Conservation (phyloP, 2,113 vertebrate species). For the Eulemur macaco region DNA sequence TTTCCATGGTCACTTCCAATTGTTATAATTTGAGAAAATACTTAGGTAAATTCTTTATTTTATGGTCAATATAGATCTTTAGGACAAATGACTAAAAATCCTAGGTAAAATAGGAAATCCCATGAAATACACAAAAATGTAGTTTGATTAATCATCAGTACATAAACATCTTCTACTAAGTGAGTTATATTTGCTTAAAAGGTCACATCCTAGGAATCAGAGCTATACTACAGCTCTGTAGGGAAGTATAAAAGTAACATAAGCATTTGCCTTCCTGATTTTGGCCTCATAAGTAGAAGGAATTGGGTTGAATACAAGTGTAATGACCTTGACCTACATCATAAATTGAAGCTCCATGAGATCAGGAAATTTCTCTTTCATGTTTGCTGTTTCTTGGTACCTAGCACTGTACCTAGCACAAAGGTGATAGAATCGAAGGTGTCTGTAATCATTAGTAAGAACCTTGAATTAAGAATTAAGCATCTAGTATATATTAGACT, state of each 20-base stretch:
- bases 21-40: constrained; percentile 4
- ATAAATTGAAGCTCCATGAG: background rate
- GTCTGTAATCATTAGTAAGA: background rate
- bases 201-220: background rate
- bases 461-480: background rate
- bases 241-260: background rate
- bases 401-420: background rate
- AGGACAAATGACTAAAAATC: background rate
- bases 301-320: background rate
- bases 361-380: background rate
- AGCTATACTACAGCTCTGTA: background rate
- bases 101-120: background rate
- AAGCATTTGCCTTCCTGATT: background rate
- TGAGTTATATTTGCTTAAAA: background rate
- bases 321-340: background rate
- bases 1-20: background rate
- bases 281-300: background rate
- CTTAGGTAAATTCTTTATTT: background rate
- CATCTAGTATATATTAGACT: background rate
- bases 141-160: background rate
- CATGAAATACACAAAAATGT: background rate
- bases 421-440: background rate
- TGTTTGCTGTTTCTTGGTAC: background rate
- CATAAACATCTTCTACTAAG: background rate
- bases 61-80: background rate